Conservation (phyloP, 2,888 invertebrate genomes). For the Lycaena phlaeas region DNA sequence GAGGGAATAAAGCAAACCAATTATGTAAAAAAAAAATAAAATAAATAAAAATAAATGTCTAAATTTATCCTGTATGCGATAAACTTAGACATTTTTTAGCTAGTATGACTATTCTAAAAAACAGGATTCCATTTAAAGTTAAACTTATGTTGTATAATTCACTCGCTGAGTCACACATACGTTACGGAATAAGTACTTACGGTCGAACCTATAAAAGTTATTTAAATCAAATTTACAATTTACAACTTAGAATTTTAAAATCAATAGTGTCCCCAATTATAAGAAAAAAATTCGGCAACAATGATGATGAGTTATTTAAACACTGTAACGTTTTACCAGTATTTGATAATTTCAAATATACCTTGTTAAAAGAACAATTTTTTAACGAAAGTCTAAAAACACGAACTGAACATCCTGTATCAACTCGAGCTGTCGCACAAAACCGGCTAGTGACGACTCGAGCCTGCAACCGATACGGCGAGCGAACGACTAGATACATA, state of each 20-base stretch:
- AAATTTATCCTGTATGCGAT: constrained; percentile 14
- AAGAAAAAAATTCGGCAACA: not conserved
- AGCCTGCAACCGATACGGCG: too few species aligned
- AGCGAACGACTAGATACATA: too few species aligned
- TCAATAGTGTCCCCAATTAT: not conserved
- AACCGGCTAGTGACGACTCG: not conserved
- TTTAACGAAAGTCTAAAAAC: not conserved
- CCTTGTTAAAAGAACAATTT: not conserved
- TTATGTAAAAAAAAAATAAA: too few species aligned
- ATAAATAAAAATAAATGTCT: too few species aligned
- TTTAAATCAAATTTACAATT: not conserved
- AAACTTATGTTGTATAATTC: constrained; percentile 10
- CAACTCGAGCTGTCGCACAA: not conserved
- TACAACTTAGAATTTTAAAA: not conserved
- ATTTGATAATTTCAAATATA: not conserved
- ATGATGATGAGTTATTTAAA: not conserved
- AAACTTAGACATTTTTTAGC: constrained; percentile 9
- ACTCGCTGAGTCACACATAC: constrained; percentile 8
- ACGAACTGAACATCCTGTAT: not conserved
- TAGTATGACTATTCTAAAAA: constrained; percentile 9
- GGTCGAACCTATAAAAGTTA: not conserved
- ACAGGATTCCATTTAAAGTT: constrained; percentile 10
- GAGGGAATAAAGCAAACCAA: too few species aligned
- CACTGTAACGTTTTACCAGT: not conserved
- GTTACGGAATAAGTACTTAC: not conserved